Percentiles rank a stretch among this genome's conserved stretches.
These are phyloP conservation scores for Thaleichthys pacificus DNA, from an alignment of 2,797 vertebrate genomes.

Conservation along the genomic window DNA sequence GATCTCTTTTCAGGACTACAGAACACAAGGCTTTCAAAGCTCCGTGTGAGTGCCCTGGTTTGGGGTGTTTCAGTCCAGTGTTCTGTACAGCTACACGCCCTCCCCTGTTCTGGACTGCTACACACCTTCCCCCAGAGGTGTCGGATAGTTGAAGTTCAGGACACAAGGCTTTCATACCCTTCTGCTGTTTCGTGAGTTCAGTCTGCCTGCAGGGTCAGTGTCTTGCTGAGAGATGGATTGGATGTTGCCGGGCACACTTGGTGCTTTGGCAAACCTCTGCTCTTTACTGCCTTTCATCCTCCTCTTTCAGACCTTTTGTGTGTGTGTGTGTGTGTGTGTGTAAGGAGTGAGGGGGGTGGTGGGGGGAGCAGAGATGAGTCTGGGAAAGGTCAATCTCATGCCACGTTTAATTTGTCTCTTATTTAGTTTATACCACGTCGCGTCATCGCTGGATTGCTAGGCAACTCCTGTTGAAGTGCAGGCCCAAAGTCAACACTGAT, in stretches of 20 bases:
- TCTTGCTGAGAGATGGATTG: not conserved
- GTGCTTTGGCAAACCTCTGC: constrained; percentile 10
- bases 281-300: constrained; percentile 21
- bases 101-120: not conserved
- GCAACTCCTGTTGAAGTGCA: constrained; percentile 32
- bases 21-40: not conserved
- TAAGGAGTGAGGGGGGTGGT: not conserved
- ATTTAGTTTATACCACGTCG: constrained; percentile 26
- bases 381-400: not conserved
- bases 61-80: not conserved
- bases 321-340: constrained; percentile 5
- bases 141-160: too few species aligned
- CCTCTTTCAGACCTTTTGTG: not conserved
- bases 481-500: constrained; percentile 33
- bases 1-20: not conserved
- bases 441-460: constrained; percentile 29
- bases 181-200: too few species aligned
- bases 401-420: constrained; percentile 11
- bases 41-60: not conserved
- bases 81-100: not conserved
- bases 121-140: too few species aligned
- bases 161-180: too few species aligned
- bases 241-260: constrained; percentile 19
- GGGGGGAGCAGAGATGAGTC: not conserved
- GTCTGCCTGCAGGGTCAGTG: not conserved